phyloP scores from a whole-genome alignment of 23 tunicate genomes.

The Ciona savignyi region DNA sequence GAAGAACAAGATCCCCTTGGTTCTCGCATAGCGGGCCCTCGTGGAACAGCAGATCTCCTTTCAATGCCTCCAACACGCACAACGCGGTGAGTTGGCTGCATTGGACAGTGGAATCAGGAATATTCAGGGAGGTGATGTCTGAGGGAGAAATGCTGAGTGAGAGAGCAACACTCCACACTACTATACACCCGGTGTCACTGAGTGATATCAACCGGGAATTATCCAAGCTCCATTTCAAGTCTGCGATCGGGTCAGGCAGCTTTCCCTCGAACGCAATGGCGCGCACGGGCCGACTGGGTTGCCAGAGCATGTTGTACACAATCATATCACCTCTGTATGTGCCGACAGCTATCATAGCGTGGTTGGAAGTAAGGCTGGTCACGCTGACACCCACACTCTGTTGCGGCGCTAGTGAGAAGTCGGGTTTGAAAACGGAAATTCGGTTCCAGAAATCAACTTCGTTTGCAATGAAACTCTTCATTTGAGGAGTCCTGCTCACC shows the following conservation, averaged over 20 bases:
- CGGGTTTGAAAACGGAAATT: conserved; percentile 8
- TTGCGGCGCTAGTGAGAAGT: conserved; percentile 18
- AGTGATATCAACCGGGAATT: conserved; percentile 26
- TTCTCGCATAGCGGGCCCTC: conserved; percentile 10
- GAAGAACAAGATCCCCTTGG: not conserved
- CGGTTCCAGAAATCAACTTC: conserved; percentile 46
- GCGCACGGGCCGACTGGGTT: conserved; percentile 25
- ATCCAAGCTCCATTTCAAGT: conserved; percentile 54
- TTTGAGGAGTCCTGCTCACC: conserved; percentile 14
- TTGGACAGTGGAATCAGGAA: not conserved
- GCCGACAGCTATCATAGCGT: conserved; percentile 36
- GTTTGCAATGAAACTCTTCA: conserved; percentile 9
- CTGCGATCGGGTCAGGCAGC: conserved; percentile 18
- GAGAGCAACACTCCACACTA: conserved; percentile 56
- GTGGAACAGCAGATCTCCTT: conserved; percentile 43
- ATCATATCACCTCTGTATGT: conserved; percentile 62
- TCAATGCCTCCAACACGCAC: conserved; percentile 34
- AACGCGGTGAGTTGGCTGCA: conserved; percentile 62
- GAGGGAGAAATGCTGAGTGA: conserved; percentile 20
- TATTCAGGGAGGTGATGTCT: conserved; percentile 24
- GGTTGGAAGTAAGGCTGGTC: conserved; percentile 25
- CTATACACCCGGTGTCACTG: conserved; percentile 25
- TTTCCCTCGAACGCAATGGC: conserved; percentile 47
- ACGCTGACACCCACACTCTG: conserved; percentile 22
- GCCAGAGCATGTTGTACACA: conserved; percentile 49